Conservation (phyloP, 2,888 invertebrate species). For the Stenodema calcarata region DNA sequence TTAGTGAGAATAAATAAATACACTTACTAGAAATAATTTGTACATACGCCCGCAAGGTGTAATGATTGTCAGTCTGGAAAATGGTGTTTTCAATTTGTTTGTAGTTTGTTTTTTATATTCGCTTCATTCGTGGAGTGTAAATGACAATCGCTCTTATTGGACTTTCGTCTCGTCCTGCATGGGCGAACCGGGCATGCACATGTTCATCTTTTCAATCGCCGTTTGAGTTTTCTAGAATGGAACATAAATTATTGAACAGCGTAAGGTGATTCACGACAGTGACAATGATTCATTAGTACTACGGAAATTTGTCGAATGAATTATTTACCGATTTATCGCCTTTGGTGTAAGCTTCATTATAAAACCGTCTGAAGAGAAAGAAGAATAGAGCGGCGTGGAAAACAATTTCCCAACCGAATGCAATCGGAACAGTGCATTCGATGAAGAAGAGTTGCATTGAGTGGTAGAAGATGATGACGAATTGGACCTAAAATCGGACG, state of each 20-base stretch:
- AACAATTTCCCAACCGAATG: slow-evolving; percentile 94
- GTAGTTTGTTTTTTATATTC: too few relatives aligned
- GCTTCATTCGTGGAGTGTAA: too few relatives aligned
- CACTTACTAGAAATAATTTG: too few relatives aligned
- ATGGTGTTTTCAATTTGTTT: too few relatives aligned
- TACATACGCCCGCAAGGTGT: too few relatives aligned
- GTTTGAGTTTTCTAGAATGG: neutral
- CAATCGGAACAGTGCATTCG: slow-evolving; percentile 87
- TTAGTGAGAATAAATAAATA: too few relatives aligned
- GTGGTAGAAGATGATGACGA: slow-evolving; percentile 87
- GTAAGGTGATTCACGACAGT: too few relatives aligned
- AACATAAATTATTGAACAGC: neutral
- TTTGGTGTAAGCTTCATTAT: slow-evolving; percentile 76
- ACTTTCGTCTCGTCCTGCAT: neutral
- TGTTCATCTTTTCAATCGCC: neutral
- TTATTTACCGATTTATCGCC: slow-evolving; percentile 61
- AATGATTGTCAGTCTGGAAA: too few relatives aligned
- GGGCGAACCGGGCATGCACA: neutral
- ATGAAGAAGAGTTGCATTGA: slow-evolving; percentile 90
- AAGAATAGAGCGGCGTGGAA: slow-evolving; percentile 95
- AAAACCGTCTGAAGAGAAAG: slow-evolving; percentile 93
- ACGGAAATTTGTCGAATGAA: too few relatives aligned
- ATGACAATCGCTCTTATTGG: neutral
- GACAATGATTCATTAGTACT: neutral
- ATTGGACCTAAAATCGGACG: slow-evolving; percentile 74